Evolutionary conservation across 2,797 vertebrate species (phyloP).

Genomic region (Karalla daura): DNA sequence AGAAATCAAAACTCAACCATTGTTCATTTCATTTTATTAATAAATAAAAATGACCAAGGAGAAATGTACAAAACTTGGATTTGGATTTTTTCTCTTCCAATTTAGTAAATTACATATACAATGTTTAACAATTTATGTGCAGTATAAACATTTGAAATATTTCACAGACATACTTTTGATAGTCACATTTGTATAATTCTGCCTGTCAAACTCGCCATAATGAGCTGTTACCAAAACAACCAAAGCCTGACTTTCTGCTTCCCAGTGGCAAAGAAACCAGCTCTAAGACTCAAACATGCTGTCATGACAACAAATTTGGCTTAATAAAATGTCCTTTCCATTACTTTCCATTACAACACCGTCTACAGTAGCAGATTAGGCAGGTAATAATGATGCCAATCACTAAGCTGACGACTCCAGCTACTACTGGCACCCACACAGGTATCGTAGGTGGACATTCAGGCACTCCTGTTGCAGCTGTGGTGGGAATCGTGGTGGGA

Average conservation of each 20-base stretch:
- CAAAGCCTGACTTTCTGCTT: not conserved
- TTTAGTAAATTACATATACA: slow-evolving; percentile 5
- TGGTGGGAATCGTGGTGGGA: too few species aligned
- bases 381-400: slow-evolving; percentile 71
- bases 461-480: not conserved
- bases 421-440: slow-evolving; percentile 84
- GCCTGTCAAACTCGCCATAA: too few species aligned
- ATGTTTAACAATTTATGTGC: slow-evolving; percentile 13
- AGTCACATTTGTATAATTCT: too few species aligned
- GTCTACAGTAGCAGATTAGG: slow-evolving; percentile 41
- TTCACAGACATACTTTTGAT: not conserved
- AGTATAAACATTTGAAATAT: slow-evolving; percentile 20
- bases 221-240: too few species aligned
- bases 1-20: slow-evolving; percentile 2
- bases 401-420: slow-evolving; percentile 74
- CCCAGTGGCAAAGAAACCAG: not conserved
- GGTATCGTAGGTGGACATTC: slow-evolving; percentile 60
- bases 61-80: slow-evolving; percentile 35
- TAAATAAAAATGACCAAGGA: slow-evolving; percentile 51
- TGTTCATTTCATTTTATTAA: slow-evolving; percentile 43
- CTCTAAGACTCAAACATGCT: not conserved
- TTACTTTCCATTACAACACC: not conserved
- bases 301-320: not conserved
- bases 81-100: too few species aligned
- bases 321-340: slow-evolving; percentile 17